Evolutionary conservation across 2,113 vertebrate genomes (phyloP), one percentile per base, ranked within the genome.

Genomic region (Hassar affinis): DNA sequence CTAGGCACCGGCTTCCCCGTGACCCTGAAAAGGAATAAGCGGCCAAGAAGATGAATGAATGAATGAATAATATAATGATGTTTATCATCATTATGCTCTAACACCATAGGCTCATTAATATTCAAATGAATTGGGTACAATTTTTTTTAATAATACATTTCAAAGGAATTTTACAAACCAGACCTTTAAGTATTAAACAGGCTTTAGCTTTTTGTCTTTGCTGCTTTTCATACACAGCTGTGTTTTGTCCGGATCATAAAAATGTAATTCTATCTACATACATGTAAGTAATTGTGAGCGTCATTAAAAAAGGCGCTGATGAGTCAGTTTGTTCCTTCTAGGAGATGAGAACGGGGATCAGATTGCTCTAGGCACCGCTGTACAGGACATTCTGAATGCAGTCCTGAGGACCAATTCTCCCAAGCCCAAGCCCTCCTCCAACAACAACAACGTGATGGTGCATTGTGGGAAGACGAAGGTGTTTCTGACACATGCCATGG

Each of bases 391-490:
- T 82, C 92, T 98, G 71, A 68, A 78, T 7, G 72, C 83, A 27
- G 89, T 92, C 59, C 86, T 93, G 8, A 80, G 80, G 27, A 78
- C 89, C 59, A 25, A 47, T 47, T 8, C 25, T 74, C 54, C 82
- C 57, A 82, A 3, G 14, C 8, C 87, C 4, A n/a, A 20, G 84
- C 82, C 22, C 45, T 81, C 72, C 81, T 66, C 4, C 15, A 78
- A 45, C 2, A 87, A 89, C 82, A 84, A 82, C 52, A 84, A 33
- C 12, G n/a, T 82, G 1, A 84, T 93, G 25, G 91, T 95, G 79
- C 96, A 94, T 83, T 97, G 96, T 17, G 98, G 97, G 68, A 96
- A 88, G 86, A 98, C 96, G 71, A 99, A 98, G 94, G 94, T 97
- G 27, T 99, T 99, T 89, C 92, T 99, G 91, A 97, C 95, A 0